Evolutionary conservation across 2,113 vertebrate genomes (phyloP).

Genomic region (Condylura cristata): DNA sequence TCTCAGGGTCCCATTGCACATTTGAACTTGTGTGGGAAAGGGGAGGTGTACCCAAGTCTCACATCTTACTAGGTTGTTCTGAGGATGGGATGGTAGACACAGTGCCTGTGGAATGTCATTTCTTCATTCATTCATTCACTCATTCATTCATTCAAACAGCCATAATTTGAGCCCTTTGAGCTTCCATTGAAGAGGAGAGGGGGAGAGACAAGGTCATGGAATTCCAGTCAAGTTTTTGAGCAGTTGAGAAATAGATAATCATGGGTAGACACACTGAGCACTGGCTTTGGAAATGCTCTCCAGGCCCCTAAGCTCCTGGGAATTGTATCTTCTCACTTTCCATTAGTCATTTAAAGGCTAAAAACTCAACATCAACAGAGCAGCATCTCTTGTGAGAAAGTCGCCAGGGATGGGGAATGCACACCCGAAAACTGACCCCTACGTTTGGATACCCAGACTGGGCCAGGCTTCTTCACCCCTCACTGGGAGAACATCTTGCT

Average conservation of each 20-base stretch:
- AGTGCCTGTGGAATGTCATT: neutral
- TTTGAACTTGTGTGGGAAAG: neutral
- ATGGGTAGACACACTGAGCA: neutral
- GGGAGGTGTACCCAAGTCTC: neutral
- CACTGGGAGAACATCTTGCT: too few species aligned
- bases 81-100: neutral
- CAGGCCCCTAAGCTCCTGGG: neutral
- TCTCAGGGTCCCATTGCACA: neutral
- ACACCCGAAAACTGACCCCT: neutral
- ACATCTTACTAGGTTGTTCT: neutral
- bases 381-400: neutral
- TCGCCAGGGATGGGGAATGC: neutral
- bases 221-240: constrained; percentile 9
- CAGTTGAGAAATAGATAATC: neutral
- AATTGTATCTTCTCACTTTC: constrained; percentile 41
- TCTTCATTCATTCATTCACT: neutral
- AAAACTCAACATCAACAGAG: neutral
- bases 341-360: constrained; percentile 39
- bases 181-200: neutral
- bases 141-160: neutral
- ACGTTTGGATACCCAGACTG: too few species aligned
- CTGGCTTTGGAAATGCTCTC: constrained; percentile 34
- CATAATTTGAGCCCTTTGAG: neutral
- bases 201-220: neutral
- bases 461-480: rapidly evolving